Evolutionary conservation across 2,113 vertebrate species (phyloP).

Genomic region (Gymnobelideus leadbeateri): DNA sequence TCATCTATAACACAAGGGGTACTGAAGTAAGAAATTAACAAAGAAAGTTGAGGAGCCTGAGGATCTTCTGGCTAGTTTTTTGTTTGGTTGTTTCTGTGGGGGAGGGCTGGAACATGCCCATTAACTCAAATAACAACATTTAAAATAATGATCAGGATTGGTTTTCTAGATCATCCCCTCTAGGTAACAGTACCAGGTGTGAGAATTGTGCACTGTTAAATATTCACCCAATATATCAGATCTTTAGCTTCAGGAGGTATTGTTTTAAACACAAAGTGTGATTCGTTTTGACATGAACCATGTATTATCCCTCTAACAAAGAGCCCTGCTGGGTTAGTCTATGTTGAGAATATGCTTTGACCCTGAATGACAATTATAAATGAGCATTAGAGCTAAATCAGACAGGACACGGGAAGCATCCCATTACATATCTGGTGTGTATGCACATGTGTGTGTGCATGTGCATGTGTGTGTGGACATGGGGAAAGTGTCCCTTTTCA

Average conservation of each 20-base stretch:
- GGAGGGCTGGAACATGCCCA: neutral
- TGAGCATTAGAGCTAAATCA: neutral
- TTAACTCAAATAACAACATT: neutral
- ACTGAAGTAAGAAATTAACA: neutral
- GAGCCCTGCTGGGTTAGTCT: constrained; percentile 65
- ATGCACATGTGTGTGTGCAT: neutral
- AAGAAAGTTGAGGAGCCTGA: neutral
- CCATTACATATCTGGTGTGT: rapidly evolving
- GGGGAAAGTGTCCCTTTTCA: constrained; percentile 24
- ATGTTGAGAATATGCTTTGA: constrained; percentile 57
- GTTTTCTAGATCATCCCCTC: neutral
- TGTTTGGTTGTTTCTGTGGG: neutral
- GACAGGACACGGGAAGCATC: rapidly evolving
- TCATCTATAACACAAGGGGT: neutral
- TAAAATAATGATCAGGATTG: neutral
- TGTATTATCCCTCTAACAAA: constrained; percentile 73
- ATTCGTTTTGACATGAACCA: constrained; percentile 77
- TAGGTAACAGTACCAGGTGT: constrained; percentile 35
- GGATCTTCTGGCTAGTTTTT: neutral
- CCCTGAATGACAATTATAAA: constrained; percentile 57
- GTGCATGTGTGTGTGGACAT: neutral
- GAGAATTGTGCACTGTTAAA: constrained; percentile 42
- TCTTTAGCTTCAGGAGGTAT: constrained; percentile 62
- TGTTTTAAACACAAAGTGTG: constrained; percentile 52
- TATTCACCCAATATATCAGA: constrained; percentile 27